Conservation (phyloP, 2,113 vertebrate species). For the Montifringilla adamsi region DNA sequence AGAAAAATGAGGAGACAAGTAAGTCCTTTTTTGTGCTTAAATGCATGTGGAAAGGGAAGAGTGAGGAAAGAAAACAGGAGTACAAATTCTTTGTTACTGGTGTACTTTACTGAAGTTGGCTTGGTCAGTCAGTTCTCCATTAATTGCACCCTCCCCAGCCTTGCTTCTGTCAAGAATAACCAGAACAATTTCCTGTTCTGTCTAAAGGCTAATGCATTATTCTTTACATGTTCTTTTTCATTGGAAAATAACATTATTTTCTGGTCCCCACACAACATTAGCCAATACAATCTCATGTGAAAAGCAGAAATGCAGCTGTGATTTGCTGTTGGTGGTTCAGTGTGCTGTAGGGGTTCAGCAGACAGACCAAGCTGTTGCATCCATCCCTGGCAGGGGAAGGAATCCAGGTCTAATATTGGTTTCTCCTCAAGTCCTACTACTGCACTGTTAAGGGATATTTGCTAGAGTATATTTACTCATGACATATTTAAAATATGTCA, state of each 20-base stretch:
- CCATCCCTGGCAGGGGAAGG: background rate
- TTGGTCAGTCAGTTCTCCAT: background rate
- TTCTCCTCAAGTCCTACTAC: background rate
- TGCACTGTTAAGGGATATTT: background rate
- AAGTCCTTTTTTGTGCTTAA: background rate
- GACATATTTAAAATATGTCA: background rate
- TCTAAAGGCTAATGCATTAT: background rate
- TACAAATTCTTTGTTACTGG: background rate
- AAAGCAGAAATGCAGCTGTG: background rate
- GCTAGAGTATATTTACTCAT: background rate
- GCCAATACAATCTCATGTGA: background rate
- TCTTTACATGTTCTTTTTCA: background rate
- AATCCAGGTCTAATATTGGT: background rate
- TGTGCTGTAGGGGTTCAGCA: background rate
- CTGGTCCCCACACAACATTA: background rate
- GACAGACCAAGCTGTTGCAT: fast-evolving
- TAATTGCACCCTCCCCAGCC: background rate
- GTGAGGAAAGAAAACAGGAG: background rate
- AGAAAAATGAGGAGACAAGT: background rate
- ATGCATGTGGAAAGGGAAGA: background rate
- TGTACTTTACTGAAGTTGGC: background rate
- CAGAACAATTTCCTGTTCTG: background rate
- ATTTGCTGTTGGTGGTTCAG: background rate
- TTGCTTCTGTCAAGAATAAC: background rate
- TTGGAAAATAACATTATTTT: background rate